phyloP scores from a whole-genome alignment of 1,140 invertebrate species.

The Proctacanthus coquilletti region DNA sequence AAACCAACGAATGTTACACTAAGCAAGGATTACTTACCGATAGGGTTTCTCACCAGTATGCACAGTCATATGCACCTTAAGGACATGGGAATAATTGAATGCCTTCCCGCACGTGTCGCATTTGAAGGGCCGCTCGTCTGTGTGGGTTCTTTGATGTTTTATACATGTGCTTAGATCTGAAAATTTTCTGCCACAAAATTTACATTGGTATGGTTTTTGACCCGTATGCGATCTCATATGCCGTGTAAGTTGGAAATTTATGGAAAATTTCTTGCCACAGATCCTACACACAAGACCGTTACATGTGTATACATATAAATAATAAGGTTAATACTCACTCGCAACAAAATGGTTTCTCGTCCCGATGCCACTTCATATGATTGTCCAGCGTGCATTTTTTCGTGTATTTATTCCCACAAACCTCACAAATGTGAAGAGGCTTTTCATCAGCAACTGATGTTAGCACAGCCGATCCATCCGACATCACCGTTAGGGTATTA shows the following conservation, averaged over 20 bases:
- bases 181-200: conserved; percentile 50
- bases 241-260: conserved; percentile 26
- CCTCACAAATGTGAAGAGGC: conserved; percentile 15
- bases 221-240: conserved; percentile 27
- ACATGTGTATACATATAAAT: no score
- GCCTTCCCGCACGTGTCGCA: conserved; percentile 53
- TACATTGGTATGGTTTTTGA: conserved; percentile 45
- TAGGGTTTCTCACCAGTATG: conserved; percentile 27
- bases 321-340: conserved; percentile 15
- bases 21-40: conserved; percentile 8
- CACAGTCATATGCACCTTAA: conserved; percentile 38
- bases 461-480: no score
- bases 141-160: conserved; percentile 46
- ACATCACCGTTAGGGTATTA: no score
- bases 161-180: conserved; percentile 40
- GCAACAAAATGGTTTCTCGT: conserved; percentile 24
- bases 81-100: conserved; percentile 49
- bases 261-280: conserved; percentile 20
- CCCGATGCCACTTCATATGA: conserved; percentile 23
- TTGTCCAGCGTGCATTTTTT: conserved; percentile 20
- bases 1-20: no score
- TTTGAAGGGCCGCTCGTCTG: conserved; percentile 56
- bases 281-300: conserved; percentile 14
- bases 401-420: conserved; percentile 24
- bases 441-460: no score